Evolutionary conservation across 2,113 vertebrate genomes (phyloP).

Genomic region (Bos indicus): DNA sequence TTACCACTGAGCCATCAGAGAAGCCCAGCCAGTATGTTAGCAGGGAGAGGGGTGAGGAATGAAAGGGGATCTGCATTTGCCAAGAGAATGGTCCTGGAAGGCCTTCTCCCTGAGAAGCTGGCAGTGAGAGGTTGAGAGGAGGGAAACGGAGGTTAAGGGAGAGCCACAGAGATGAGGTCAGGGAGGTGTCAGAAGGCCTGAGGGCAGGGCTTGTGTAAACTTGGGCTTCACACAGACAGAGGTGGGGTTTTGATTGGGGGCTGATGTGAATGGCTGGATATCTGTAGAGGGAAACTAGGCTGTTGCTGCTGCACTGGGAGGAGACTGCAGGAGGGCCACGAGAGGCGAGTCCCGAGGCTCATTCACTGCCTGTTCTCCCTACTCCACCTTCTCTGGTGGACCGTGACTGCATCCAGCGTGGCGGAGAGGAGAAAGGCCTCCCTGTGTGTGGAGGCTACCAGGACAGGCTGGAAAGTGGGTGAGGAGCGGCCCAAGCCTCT

Average conservation of each 20-base stretch:
- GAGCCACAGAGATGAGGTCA: not conserved
- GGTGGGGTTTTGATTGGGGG: not conserved
- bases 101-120: not conserved
- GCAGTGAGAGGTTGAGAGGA: not conserved
- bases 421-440: not conserved
- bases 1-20: not conserved
- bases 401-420: not conserved
- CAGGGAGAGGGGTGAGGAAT: not conserved
- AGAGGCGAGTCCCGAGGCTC: not conserved
- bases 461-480: not conserved
- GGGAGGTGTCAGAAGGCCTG: rapidly evolving
- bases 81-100: not conserved
- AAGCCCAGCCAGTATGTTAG: not conserved
- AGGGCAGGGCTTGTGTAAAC: not conserved
- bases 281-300: not conserved
- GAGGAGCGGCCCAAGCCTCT: not conserved
- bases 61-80: not conserved
- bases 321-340: rapidly evolving
- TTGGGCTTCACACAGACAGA: not conserved
- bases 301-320: not conserved
- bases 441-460: not conserved
- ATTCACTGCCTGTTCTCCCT: not conserved
- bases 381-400: not conserved
- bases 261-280: not conserved
- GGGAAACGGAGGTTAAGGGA: not conserved